Evolutionary conservation across 64 coral and sea anemone species (phyloP).

Genomic region (Montipora foliosa): DNA sequence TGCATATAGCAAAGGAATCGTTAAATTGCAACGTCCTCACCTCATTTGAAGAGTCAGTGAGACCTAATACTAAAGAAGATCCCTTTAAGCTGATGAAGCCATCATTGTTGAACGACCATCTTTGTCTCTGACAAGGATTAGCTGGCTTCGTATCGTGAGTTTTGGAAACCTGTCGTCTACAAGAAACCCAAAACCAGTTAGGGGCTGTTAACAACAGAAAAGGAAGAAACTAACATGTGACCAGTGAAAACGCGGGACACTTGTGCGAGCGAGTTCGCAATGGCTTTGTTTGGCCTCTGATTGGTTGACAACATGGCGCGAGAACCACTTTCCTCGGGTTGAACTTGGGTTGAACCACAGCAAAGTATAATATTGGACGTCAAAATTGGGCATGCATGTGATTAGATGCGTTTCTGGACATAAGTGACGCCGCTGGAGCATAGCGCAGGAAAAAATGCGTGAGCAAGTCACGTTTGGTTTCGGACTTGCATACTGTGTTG

Average conservation of each 20-base stretch:
- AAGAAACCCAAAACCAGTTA: background rate
- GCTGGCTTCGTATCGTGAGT: constrained; percentile 57
- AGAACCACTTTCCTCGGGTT: too few relatives aligned
- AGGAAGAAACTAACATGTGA: background rate
- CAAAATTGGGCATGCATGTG: too few relatives aligned
- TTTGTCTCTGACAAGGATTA: constrained; percentile 69
- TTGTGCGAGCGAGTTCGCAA: too few relatives aligned
- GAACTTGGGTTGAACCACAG: too few relatives aligned
- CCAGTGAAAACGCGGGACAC: background rate
- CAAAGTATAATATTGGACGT: too few relatives aligned
- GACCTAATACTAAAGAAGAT: constrained; percentile 76
- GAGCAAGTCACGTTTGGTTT: too few relatives aligned
- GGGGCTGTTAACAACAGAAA: background rate
- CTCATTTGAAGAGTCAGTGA: constrained; percentile 46
- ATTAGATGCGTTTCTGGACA: too few relatives aligned
- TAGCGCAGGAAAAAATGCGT: too few relatives aligned
- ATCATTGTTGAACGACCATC: constrained; percentile 76
- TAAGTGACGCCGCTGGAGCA: too few relatives aligned
- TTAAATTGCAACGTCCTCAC: background rate
- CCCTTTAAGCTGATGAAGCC: constrained; percentile 84
- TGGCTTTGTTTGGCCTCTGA: background rate
- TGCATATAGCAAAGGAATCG: too few relatives aligned
- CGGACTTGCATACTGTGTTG: too few relatives aligned
- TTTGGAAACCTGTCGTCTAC: constrained; percentile 69
- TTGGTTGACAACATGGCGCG: background rate